phyloP scores from a whole-genome alignment of 2,113 vertebrate genomes.

The Triplophysa dalaica region DNA sequence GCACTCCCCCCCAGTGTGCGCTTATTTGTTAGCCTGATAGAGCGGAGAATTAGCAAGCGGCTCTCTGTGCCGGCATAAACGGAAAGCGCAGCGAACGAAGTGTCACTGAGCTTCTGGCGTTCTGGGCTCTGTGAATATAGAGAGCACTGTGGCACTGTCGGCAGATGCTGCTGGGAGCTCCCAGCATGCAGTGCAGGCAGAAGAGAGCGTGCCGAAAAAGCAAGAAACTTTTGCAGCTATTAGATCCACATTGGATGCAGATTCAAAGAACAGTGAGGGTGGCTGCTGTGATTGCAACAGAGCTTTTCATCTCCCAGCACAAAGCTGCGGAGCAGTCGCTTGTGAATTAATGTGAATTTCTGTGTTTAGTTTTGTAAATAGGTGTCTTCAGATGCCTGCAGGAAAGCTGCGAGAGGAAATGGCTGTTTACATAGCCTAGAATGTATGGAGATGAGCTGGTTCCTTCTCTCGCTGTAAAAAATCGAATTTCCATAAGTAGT shows the following conservation, averaged over 20 bases:
- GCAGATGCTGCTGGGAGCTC: slow-evolving; percentile 58
- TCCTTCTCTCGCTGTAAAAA: not conserved
- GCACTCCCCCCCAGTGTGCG: slow-evolving; percentile 55
- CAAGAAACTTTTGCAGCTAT: slow-evolving; percentile 32
- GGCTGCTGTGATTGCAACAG: slow-evolving; percentile 31
- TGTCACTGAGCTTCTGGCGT: slow-evolving; percentile 68
- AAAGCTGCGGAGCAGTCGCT: slow-evolving; percentile 11
- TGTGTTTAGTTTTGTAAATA: not conserved
- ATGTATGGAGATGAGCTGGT: not conserved
- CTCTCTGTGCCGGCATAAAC: slow-evolving; percentile 69
- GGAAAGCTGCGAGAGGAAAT: slow-evolving; percentile 25
- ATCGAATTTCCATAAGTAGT: slow-evolving; percentile 1
- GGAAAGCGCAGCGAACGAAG: slow-evolving; percentile 70
- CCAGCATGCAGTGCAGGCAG: slow-evolving; percentile 39
- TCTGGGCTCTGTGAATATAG: slow-evolving; percentile 54
- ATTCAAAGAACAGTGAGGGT: slow-evolving; percentile 24
- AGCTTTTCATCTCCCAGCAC: slow-evolving; percentile 27
- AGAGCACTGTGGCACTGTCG: slow-evolving; percentile 59
- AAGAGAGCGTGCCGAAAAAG: slow-evolving; percentile 15
- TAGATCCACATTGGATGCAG: not conserved
- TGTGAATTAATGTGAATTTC: slow-evolving; percentile 22
- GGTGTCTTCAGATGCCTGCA: not conserved
- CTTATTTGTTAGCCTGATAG: slow-evolving; percentile 73
- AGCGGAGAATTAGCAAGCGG: slow-evolving; percentile 73
- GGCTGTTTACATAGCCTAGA: not conserved